Evolutionary conservation across 1,140 invertebrate genomes (phyloP).

Genomic region (Eubasilissa regina): DNA sequence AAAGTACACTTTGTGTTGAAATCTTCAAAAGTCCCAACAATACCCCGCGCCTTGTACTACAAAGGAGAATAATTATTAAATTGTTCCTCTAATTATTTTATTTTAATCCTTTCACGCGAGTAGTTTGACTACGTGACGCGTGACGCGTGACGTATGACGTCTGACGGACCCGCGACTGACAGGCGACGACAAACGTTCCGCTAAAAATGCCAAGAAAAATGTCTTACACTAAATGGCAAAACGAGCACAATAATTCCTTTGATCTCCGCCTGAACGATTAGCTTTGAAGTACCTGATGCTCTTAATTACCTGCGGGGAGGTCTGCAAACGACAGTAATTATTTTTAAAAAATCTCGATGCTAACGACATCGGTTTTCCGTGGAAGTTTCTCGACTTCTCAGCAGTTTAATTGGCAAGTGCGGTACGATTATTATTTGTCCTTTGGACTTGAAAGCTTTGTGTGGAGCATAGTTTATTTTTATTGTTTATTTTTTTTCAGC

Average conservation of each 20-base stretch:
- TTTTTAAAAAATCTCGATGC: neutral
- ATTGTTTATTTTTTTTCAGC: neutral
- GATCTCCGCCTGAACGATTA: constrained; percentile 30
- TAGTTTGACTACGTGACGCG: neutral
- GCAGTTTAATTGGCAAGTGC: constrained; percentile 31
- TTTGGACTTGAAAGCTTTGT: constrained; percentile 19
- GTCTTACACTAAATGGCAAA: neutral
- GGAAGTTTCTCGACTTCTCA: constrained; percentile 13
- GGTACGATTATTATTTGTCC: neutral
- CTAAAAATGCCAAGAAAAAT: constrained; percentile 38
- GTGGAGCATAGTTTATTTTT: neutral
- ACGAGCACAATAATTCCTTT: constrained; percentile 26
- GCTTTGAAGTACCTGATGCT: constrained; percentile 19
- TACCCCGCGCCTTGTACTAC: neutral
- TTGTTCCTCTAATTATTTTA: constrained; percentile 13
- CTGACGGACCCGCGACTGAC: constrained; percentile 8
- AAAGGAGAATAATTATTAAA: constrained; percentile 15
- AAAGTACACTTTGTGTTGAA: too few species aligned
- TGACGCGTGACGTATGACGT: neutral
- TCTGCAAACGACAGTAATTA: neutral
- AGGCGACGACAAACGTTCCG: constrained; percentile 27
- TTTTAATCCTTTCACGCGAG: neutral
- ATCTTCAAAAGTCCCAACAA: too few species aligned
- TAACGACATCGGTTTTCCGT: constrained; percentile 9
- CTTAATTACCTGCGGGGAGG: constrained; percentile 30